Evolutionary conservation across 2,113 vertebrate species (phyloP).

Genomic region (Cyprinus carpio): DNA sequence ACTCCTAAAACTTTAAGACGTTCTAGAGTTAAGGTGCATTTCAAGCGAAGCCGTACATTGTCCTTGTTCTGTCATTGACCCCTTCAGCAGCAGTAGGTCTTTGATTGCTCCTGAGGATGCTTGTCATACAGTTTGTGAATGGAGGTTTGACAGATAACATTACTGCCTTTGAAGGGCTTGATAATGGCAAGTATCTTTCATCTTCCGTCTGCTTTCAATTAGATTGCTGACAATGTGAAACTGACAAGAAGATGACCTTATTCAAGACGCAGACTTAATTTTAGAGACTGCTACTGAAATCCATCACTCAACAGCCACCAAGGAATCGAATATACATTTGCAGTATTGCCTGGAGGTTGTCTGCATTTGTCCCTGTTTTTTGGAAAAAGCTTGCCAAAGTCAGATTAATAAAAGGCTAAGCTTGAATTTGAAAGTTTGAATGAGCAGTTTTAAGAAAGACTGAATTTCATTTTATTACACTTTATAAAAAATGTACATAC

Average conservation of each 20-base stretch:
- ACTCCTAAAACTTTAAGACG: background rate
- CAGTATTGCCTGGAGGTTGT: slow-evolving; percentile 11
- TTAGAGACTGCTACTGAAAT: slow-evolving; percentile 14
- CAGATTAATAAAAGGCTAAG: background rate
- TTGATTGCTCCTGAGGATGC: background rate
- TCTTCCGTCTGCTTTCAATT: background rate
- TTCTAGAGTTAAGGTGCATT: background rate
- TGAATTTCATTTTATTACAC: background rate
- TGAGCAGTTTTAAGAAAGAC: background rate
- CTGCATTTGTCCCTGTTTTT: too few relatives aligned
- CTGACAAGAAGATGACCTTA: slow-evolving; percentile 25
- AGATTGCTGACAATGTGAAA: slow-evolving; percentile 18
- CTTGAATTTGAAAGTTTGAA: background rate
- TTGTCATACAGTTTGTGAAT: background rate
- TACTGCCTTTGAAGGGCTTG: background rate
- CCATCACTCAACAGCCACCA: slow-evolving; percentile 19
- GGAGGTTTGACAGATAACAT: background rate
- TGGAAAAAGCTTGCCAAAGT: background rate
- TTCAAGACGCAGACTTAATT: background rate
- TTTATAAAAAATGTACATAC: background rate
- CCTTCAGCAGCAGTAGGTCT: background rate
- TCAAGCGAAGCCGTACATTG: background rate
- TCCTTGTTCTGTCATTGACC: slow-evolving; percentile 3
- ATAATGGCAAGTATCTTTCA: slow-evolving; percentile 19
- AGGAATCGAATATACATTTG: background rate